Evolutionary conservation across 2,888 invertebrate genomes (phyloP).

Genomic region (Dexiosoma caninum): DNA sequence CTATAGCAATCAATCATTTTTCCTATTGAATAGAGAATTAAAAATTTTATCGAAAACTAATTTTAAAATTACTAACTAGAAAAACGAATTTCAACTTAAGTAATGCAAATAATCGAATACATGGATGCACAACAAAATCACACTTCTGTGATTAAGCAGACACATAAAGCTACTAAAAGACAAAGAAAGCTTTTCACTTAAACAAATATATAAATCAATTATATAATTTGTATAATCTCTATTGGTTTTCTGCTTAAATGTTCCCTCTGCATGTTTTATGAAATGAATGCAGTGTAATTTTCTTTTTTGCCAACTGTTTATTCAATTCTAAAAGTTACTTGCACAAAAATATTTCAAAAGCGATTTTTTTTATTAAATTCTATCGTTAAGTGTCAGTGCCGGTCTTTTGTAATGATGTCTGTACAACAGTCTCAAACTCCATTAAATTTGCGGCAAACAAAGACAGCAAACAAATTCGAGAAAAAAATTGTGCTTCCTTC

Average conservation of each 20-base stretch:
- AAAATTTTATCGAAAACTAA: neutral
- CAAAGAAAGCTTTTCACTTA: too few species aligned
- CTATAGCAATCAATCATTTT: constrained; percentile 25
- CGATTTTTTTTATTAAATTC: constrained; percentile 14
- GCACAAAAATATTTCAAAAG: neutral
- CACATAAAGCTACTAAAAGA: too few species aligned
- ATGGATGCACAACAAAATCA: too few species aligned
- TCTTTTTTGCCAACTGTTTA: neutral
- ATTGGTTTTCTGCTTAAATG: too few species aligned
- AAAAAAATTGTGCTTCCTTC: neutral
- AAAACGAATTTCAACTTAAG: too few species aligned
- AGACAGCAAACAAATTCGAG: neutral
- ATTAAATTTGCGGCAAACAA: constrained; percentile 13
- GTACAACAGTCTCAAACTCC: constrained; percentile 2
- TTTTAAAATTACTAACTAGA: neutral
- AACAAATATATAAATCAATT: too few species aligned
- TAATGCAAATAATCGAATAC: too few species aligned
- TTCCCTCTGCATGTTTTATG: too few species aligned
- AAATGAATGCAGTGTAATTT: too few species aligned
- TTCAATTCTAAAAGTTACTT: neutral
- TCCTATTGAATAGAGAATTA: neutral
- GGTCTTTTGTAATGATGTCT: neutral
- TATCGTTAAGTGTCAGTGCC: neutral
- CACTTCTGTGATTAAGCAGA: too few species aligned
- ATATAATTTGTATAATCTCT: too few species aligned